Conservation (phyloP, 2,888 invertebrate species). For the Xestobium rufovillosum region DNA sequence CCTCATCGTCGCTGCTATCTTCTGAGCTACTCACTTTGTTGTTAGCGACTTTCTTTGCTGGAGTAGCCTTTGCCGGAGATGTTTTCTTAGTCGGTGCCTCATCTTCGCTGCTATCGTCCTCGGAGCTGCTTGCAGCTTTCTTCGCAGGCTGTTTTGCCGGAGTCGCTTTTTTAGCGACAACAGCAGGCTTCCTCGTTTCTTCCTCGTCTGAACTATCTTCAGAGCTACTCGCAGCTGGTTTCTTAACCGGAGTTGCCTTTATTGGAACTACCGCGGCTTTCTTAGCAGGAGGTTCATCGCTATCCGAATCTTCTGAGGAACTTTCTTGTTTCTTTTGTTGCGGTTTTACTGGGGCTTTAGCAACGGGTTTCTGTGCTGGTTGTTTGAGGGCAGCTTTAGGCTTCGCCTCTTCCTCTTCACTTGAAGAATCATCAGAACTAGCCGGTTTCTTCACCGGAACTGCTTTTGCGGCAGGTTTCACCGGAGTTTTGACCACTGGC, state of each 20-base stretch:
- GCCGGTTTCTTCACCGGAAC: neutral
- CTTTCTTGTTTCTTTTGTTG: conserved; percentile 21
- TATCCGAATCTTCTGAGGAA: conserved; percentile 30
- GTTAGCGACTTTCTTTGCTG: conserved; percentile 20
- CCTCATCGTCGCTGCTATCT: conserved; percentile 34
- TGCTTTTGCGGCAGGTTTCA: conserved; percentile 6
- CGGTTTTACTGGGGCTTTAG: conserved; percentile 19
- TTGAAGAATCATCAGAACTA: conserved; percentile 12
- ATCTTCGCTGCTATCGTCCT: conserved; percentile 20
- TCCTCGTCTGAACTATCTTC: conserved; percentile 43
- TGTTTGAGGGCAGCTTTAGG: conserved; percentile 6
- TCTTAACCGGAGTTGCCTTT: conserved; percentile 19
- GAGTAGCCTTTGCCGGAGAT: conserved; percentile 14
- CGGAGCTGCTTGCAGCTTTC: conserved; percentile 24
- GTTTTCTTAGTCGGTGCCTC: conserved; percentile 17
- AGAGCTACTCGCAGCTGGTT: conserved; percentile 37
- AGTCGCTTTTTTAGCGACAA: conserved; percentile 19
- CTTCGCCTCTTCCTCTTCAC: conserved; percentile 14
- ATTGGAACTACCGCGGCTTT: conserved; percentile 4
- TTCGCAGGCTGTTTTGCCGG: conserved; percentile 25
- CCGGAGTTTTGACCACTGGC: conserved; percentile 15
- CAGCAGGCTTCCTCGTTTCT: conserved; percentile 24
- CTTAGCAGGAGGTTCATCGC: conserved; percentile 29
- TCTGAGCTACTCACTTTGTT: conserved; percentile 37
- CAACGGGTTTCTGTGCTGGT: conserved; percentile 7